Percentiles rank a stretch among this genome's conserved stretches.
Evolutionary conservation across 1,140 invertebrate genomes (phyloP).

Genomic region (Apis laboriosa): DNA sequence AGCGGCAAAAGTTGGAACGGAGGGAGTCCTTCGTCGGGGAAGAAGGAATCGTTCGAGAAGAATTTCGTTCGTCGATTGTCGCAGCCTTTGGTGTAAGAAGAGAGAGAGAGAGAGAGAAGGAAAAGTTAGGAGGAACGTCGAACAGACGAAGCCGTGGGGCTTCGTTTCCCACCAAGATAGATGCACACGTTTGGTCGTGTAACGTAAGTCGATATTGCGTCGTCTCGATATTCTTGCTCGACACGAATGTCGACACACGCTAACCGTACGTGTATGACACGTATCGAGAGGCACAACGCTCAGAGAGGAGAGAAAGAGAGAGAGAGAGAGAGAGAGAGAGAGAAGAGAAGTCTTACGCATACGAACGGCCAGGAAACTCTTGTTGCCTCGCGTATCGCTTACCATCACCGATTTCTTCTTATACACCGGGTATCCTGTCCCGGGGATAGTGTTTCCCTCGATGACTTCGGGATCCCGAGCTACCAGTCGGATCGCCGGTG

Average conservation of each 20-base stretch:
- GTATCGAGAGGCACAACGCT: conserved; percentile 42
- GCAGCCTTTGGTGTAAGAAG: too few relatives aligned
- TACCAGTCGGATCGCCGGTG: not conserved
- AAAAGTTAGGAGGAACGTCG: conserved; percentile 47
- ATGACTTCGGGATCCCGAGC: conserved; percentile 51
- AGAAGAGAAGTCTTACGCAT: conserved; percentile 72
- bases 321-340: conserved; percentile 3
- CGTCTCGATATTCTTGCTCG: conserved; percentile 69
- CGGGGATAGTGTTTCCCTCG: conserved; percentile 70
- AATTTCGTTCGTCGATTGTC: not conserved
- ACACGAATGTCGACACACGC: conserved; percentile 39
- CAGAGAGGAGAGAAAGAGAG: conserved; percentile 33
- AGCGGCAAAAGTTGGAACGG: conserved; percentile 38
- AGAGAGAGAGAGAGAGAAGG: conserved; percentile 21
- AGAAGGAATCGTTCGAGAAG: not conserved
- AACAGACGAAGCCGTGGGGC: conserved; percentile 65
- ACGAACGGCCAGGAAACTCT: conserved; percentile 70
- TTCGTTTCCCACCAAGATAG: conserved; percentile 76
- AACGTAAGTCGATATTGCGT: conserved; percentile 76
- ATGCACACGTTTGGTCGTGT: conserved; percentile 74
- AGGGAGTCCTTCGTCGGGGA: not conserved
- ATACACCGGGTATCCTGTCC: conserved; percentile 70
- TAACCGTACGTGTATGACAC: conserved; percentile 43
- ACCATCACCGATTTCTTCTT: conserved; percentile 75
- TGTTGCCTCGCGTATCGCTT: conserved; percentile 69